Base-by-base conservation (phyloP, 2,797 vertebrate species). In the Sebastes itinus region DNA sequence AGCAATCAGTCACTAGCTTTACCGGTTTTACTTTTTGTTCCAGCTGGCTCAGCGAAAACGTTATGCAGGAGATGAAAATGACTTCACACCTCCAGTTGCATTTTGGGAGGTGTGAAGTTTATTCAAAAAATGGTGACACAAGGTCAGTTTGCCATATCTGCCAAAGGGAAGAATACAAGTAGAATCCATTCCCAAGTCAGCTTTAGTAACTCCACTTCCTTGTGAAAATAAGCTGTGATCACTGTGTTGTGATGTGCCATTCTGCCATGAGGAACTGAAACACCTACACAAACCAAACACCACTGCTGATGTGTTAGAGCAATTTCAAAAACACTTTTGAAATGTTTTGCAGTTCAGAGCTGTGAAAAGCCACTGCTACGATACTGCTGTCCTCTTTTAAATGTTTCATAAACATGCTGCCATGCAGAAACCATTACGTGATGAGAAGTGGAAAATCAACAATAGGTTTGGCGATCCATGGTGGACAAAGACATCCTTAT, bases 201-300 rank as follows among this genome's bases (percentile, higher is more conserved):
- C 66, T 77, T 84, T 58, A 59, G 73, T 69, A 78, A 80, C 42
- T 84, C 59, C 42, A 59, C 55, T 82, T 82, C 30, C 49, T 64
- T 38, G 38, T 61, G 20, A 71, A 78, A 83, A 79, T 42, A 77
- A 77, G 38, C 71, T 76, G 70, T 59, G 66, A 86, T 75, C 58
- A 28, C 46, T 68, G 72, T 78, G 59, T 77, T 89, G 77, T 71
- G 60, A 82, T 82, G 72, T 78, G 66, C 80, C 33, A 73, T 86
- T 92, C 88, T 75, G 81, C 80, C 85, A 88, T 2, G 30, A 89
- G 85, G 87, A 89, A 85, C 75, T 78, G 59, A 82, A 92, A 92
- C 85, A 87, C 89, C 86, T 80, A 88, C 87, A 86, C 89, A 78
- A 73, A 90, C 58, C 71, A 54, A 84, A 88, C 75, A 90, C 68